These are phyloP conservation scores for Dermolepida albohirtum DNA, from an alignment of 2,888 invertebrate species.

Conservation along the genomic window DNA sequence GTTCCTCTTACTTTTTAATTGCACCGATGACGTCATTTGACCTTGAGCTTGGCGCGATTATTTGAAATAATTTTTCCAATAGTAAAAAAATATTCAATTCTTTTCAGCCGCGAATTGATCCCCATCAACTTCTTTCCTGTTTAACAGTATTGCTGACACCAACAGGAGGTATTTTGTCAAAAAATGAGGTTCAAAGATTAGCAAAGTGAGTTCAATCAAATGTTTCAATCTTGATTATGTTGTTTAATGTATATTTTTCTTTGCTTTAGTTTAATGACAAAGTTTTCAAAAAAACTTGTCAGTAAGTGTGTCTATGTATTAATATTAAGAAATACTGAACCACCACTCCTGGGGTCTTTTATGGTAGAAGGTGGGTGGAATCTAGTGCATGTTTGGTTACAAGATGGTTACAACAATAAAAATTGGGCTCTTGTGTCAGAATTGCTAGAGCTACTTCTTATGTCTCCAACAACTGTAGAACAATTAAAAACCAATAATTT, in stretches of 20 bases:
- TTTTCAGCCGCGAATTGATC: slow-evolving; percentile 92
- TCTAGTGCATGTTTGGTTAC: slow-evolving; percentile 89
- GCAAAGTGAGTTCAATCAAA: slow-evolving; percentile 75
- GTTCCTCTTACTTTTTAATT: slow-evolving; percentile 7
- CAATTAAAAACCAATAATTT: slow-evolving; percentile 91
- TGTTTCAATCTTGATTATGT: slow-evolving; percentile 2
- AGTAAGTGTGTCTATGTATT: slow-evolving; percentile 96
- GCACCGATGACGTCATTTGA: slow-evolving; percentile 38
- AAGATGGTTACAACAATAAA: slow-evolving; percentile 84
- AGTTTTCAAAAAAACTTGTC: slow-evolving; percentile 94
- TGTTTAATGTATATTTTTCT: slow-evolving; percentile 30
- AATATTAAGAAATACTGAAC: slow-evolving; percentile 88
- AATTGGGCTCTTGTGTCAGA: slow-evolving; percentile 91
- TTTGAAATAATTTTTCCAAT: slow-evolving; percentile 8
- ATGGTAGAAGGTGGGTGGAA: slow-evolving; percentile 94
- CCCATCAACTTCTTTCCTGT: slow-evolving; percentile 88
- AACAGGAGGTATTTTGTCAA: slow-evolving; percentile 88
- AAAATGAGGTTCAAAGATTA: slow-evolving; percentile 87
- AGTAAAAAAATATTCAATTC: slow-evolving; percentile 55
- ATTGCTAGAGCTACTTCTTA: slow-evolving; percentile 83
- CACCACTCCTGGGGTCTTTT: slow-evolving; percentile 86
- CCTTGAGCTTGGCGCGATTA: slow-evolving; percentile 18
- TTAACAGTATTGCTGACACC: slow-evolving; percentile 86
- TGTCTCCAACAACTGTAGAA: slow-evolving; percentile 92
- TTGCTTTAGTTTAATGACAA: slow-evolving; percentile 88